These are phyloP conservation scores for Austrolebias charrua DNA, from an alignment of 2,797 vertebrate species.

Conservation along the genomic window DNA sequence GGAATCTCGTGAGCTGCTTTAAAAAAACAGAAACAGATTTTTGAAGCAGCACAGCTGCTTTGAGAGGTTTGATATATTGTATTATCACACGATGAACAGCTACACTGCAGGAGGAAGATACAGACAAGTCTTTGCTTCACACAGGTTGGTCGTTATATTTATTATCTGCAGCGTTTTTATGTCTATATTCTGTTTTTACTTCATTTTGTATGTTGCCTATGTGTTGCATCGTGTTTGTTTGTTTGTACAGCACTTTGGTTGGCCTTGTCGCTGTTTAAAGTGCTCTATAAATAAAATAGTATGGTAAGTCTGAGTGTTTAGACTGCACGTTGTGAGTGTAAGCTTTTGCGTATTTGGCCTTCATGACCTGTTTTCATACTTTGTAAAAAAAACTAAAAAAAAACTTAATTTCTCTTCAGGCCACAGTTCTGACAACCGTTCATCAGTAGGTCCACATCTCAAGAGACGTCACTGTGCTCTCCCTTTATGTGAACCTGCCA, in stretches of 20 bases:
- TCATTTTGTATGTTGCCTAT: too few species aligned
- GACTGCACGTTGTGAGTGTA: constrained; percentile 16
- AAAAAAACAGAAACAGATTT: constrained; percentile 37
- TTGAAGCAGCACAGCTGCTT: constrained; percentile 51
- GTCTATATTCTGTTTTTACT: too few species aligned
- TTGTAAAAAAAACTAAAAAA: too few species aligned
- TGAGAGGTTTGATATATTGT: constrained; percentile 44
- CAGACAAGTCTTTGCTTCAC: too few species aligned
- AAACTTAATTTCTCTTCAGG: constrained; percentile 62
- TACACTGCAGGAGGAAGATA: constrained; percentile 36
- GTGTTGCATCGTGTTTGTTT: too few species aligned
- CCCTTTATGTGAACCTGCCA: constrained; percentile 26
- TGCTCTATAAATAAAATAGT: too few species aligned
- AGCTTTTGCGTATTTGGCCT: constrained; percentile 27
- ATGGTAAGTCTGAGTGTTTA: constrained; percentile 16
- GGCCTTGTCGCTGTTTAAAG: too few species aligned
- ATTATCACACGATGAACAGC: constrained; percentile 39
- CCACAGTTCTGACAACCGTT: constrained; percentile 56
- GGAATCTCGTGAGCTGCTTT: constrained; percentile 51
- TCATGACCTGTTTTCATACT: too few species aligned
- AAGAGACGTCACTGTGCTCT: constrained; percentile 45
- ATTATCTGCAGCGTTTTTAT: too few species aligned
- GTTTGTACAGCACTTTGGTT: too few species aligned
- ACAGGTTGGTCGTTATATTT: too few species aligned
- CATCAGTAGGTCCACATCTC: constrained; percentile 66